Evolutionary conservation across 2,797 vertebrate genomes (phyloP), one percentile per base, ranked within the genome.

Genomic region (Nyctibius grandis): DNA sequence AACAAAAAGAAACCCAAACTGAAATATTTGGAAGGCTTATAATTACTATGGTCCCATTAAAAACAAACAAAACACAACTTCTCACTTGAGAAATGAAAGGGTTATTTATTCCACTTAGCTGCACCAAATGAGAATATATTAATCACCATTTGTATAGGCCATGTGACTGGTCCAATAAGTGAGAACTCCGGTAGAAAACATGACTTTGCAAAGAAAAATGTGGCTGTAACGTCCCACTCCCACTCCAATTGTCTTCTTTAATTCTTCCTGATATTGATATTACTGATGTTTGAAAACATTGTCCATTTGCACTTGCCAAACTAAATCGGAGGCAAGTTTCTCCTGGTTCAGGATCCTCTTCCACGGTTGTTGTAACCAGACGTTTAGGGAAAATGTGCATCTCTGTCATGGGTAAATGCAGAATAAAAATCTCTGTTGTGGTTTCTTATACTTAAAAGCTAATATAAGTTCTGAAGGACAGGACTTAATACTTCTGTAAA

Each of bases 1-100:
- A 75, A 0, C 4, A 47, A 86, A 76, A 28, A 21, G 56, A 72
- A 68, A 18, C 1, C 5, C 28, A 50, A 50, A 11, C 1, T 1
- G 7, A 73, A 77, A 50, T 77, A 70, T 57, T 93, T 63, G 60
- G 26, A 74, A 93, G 22, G 12, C 2, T 70, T 13, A n/a, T 84
- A 69, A 67, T 53, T 34, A n/a, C 4, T 69, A 23, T 38, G 5
- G 1, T 11, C n/a, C 19, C 9, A 53, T 42, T 56, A 59, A 79
- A 93, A 86, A 7, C 4, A 33, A 48, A 5, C 2, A 42, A 88
- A 13, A 0, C 1, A 40, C 22, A 60, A 12, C 4, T 31, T 87
- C 19, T 77, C 38, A 28, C 22, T 72, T 61, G n/a, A 64, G 48
- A 89, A 87, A 53, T 4, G 2, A 53, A 74, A 59, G 6, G 20